Percentiles rank a stretch among this genome's conserved stretches.
These are phyloP conservation scores for Andrena trimmerana DNA, from an alignment of 2,888 invertebrate species.

Conservation along the genomic window DNA sequence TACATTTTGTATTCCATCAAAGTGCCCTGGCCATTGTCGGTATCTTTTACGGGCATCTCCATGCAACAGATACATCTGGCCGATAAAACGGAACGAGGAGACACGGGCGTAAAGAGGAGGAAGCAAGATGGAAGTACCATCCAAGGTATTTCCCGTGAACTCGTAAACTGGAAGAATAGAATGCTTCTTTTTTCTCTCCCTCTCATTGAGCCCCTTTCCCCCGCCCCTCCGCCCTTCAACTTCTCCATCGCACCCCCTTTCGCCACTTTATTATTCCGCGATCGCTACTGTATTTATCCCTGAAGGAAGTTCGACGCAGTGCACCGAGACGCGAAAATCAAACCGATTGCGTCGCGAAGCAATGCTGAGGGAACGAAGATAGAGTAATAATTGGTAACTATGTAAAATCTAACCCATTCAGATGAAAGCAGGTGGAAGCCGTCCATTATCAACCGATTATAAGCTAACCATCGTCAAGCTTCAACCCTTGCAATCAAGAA, in stretches of 20 bases:
- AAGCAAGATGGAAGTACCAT: slow-evolving; percentile 3
- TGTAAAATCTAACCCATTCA: slow-evolving; percentile 32
- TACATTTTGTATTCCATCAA: slow-evolving; percentile 4
- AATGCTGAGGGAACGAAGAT: slow-evolving; percentile 29
- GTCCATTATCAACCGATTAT: too few species aligned
- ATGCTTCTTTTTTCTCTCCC: slow-evolving; percentile 10
- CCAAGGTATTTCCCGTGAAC: slow-evolving; percentile 18
- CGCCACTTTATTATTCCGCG: slow-evolving; percentile 58
- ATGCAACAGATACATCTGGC: slow-evolving; percentile 22
- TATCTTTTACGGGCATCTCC: slow-evolving; percentile 1
- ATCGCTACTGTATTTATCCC: slow-evolving; percentile 55
- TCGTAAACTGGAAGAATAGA: slow-evolving; percentile 43
- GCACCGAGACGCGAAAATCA: slow-evolving; percentile 52
- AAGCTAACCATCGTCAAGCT: too few species aligned
- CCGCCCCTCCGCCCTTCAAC: neutral
- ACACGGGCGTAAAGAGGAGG: neutral
- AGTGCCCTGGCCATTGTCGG: neutral
- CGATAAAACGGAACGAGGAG: slow-evolving; percentile 12
- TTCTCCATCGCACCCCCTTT: slow-evolving; percentile 16
- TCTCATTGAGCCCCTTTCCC: neutral
- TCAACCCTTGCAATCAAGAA: too few species aligned
- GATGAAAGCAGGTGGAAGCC: slow-evolving; percentile 31
- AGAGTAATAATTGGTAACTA: neutral
- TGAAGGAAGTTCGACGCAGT: slow-evolving; percentile 53
- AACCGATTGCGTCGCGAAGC: slow-evolving; percentile 59